Evolutionary conservation across 1,140 invertebrate species (phyloP).

Genomic region (Drosophila ogumai): DNA sequence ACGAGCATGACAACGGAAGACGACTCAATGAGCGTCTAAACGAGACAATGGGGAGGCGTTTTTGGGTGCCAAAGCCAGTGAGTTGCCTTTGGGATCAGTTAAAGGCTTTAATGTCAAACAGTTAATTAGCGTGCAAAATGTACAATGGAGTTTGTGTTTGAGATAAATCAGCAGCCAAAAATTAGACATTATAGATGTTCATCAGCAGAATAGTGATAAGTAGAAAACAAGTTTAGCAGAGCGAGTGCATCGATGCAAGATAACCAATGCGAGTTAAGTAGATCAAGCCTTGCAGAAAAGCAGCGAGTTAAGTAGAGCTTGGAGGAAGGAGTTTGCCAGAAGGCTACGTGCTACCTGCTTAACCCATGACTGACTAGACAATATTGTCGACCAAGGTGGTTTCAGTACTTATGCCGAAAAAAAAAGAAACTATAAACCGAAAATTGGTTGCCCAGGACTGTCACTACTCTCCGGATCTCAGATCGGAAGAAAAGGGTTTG

Average conservation of each 20-base stretch:
- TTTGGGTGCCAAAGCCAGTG: neutral
- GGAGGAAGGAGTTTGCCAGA: too few relatives aligned
- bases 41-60: neutral
- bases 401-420: neutral
- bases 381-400: neutral
- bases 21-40: constrained; percentile 13
- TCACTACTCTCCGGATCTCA: constrained; percentile 16
- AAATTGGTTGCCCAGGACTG: constrained; percentile 9
- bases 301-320: neutral
- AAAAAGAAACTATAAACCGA: constrained; percentile 19
- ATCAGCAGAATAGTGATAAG: neutral
- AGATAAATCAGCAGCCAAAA: neutral
- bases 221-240: neutral
- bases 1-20: constrained; percentile 20
- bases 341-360: neutral
- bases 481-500: constrained; percentile 30
- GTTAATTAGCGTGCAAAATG: constrained; percentile 10
- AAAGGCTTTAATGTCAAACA: constrained; percentile 8
- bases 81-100: neutral
- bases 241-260: neutral
- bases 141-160: neutral
- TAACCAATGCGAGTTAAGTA: too few relatives aligned
- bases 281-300: neutral
- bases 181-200: neutral
- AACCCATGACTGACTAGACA: neutral